Conservation (phyloP, 2,888 invertebrate species). For the Pecten maximus region DNA sequence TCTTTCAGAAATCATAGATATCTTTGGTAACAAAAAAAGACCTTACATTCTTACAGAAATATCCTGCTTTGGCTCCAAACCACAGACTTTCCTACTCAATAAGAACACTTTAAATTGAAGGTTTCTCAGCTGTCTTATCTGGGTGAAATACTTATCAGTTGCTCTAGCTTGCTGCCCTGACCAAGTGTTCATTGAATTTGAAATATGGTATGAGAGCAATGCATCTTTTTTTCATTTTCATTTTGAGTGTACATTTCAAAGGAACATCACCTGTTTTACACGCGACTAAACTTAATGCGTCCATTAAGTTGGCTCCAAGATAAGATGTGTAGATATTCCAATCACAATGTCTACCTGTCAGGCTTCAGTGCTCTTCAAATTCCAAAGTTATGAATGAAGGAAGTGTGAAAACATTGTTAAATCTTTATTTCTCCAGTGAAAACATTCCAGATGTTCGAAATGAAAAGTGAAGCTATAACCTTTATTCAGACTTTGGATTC, state of each 20-base stretch:
- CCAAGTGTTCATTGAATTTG: neutral
- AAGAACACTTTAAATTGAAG: neutral
- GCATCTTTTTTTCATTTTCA: neutral
- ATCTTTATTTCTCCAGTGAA: conserved; percentile 20
- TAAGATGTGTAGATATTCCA: conserved; percentile 8
- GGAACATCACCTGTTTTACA: conserved; percentile 32
- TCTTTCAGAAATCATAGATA: neutral
- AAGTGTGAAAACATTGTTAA: neutral
- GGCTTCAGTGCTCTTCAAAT: neutral
- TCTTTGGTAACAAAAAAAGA: neutral
- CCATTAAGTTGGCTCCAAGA: neutral
- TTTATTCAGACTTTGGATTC: neutral
- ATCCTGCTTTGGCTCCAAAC: neutral
- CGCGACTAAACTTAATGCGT: conserved; percentile 32
- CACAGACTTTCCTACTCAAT: neutral
- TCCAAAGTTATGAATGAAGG: neutral
- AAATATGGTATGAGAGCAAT: neutral
- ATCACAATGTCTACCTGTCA: neutral
- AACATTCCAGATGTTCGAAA: neutral
- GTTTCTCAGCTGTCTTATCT: neutral
- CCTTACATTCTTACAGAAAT: neutral
- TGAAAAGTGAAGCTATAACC: neutral
- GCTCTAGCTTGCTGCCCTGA: neutral
- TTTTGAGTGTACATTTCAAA: neutral
- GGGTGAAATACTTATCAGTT: neutral